These are phyloP conservation scores for Meta bourneti DNA, from an alignment of 2,888 invertebrate genomes.

Conservation along the genomic window DNA sequence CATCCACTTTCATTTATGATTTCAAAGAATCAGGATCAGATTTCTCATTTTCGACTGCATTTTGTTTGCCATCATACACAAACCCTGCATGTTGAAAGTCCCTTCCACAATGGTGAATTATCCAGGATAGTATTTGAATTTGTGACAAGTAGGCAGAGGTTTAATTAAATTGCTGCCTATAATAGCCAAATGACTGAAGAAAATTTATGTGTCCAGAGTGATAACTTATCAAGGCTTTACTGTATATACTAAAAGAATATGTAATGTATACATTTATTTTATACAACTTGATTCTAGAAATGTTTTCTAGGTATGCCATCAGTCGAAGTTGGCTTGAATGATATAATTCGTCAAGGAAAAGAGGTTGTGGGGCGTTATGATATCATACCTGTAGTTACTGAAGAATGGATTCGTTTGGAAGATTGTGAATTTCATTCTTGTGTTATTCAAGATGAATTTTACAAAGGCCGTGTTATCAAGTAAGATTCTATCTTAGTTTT, in stretches of 20 bases:
- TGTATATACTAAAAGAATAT: not conserved
- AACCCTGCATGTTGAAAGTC: too few species aligned
- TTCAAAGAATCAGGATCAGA: too few species aligned
- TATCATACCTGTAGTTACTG: slow-evolving; percentile 98
- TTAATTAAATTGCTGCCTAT: too few species aligned
- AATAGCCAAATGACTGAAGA: too few species aligned
- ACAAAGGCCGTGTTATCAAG: slow-evolving; percentile 81
- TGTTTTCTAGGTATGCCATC: slow-evolving; percentile 91
- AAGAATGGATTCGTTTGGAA: slow-evolving; percentile 99
- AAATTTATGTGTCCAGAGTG: not conserved
- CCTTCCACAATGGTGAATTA: too few species aligned
- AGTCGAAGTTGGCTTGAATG: slow-evolving; percentile 98
- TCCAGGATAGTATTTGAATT: too few species aligned
- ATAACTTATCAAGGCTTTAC: not conserved
- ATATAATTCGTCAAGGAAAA: slow-evolving; percentile 97
- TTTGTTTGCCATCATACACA: too few species aligned
- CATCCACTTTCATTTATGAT: too few species aligned
- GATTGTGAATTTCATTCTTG: slow-evolving; percentile 95
- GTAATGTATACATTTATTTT: not conserved
- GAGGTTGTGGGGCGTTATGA: slow-evolving; percentile 99
- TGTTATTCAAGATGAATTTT: slow-evolving; percentile 94
- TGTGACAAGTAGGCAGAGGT: too few species aligned
- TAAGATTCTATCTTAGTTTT: slow-evolving; percentile 43
- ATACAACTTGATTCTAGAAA: not conserved
- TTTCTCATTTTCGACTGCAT: too few species aligned